Base-by-base conservation (phyloP, 2,888 invertebrate species). In the Oscheius sp. region DNA sequence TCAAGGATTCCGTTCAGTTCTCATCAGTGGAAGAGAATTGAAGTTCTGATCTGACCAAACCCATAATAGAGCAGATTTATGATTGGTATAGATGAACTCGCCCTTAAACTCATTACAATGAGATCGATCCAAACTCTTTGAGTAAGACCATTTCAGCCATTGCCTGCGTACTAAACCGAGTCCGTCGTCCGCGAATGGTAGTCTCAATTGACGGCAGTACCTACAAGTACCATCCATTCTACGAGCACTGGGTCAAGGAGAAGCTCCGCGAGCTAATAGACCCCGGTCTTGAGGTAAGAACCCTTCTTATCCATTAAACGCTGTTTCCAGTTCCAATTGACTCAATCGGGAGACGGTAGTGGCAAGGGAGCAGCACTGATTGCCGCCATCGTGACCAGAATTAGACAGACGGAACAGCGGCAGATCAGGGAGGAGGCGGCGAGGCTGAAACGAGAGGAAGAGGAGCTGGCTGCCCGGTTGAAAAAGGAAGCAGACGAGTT, bases 161-260 rank as follows among this genome's bases (percentile, higher is more conserved):
- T 72, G 94, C 96, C 5, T 93, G 94, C 57, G 92, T 98, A 60
- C 92, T 97, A 84, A 94, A 96, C 90, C 95, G 94, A 91, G 95
- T 97, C 93, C 92, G 92, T 77, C 93, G 94, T 87, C 93, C 94
- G n/a, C 92, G 75, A 57, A 81, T 93, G 85, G 95, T 95, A 9
- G 94, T 96, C 73, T 96, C 95, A 80, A 94, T 97, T 88, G 97
- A 97, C 90, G 96, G 96, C 79, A 95, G 96, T 78, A 94, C 97
- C n/a, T 97, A 96, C 91, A 92, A 96, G 87, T 80, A 94, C 92
- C 97, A 98, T 91, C 97, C 97, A 7, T 94, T 95, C 91, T 97
- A 97, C 87, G 95, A 96, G 90, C 93, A 94, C 90, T 93, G 96
- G 87, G 96, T 97, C 95, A 93, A 93, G 87, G 94, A 94, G 85